Evolutionary conservation across 2,888 invertebrate genomes (phyloP).

Genomic region (Linyphia triangularis): DNA sequence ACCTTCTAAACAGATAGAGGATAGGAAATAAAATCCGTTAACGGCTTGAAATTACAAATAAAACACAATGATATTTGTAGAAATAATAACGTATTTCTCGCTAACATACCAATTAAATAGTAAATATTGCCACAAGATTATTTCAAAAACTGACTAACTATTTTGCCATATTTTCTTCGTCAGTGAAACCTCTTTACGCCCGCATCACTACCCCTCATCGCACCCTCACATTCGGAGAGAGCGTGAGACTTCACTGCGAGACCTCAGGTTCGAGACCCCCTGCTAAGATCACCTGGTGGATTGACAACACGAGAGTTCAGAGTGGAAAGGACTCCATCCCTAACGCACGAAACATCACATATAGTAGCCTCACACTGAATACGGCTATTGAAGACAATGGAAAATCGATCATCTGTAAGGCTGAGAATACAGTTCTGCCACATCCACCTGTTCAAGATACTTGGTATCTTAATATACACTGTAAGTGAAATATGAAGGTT

Average conservation of each 20-base stretch:
- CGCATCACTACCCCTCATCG: conserved; percentile 72
- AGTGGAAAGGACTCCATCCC: conserved; percentile 75
- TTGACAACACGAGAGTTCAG: conserved; percentile 74
- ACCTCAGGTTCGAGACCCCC: conserved; percentile 76
- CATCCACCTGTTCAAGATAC: conserved; percentile 77
- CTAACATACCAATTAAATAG: no score
- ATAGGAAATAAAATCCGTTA: no score
- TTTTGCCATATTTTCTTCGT: not conserved
- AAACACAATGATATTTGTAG: no score
- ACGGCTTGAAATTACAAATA: no score
- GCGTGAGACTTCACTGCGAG: conserved; percentile 75
- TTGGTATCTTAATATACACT: conserved; percentile 77
- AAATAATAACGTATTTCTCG: no score
- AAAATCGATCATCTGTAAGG: conserved; percentile 77
- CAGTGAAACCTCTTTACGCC: conserved; percentile 75
- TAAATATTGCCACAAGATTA: no score
- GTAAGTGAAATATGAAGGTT: no score
- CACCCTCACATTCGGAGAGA: conserved; percentile 74
- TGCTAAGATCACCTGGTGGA: conserved; percentile 76
- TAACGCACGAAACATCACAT: conserved; percentile 76
- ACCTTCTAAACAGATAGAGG: no score
- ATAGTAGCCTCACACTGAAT: conserved; percentile 76
- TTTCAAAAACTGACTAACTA: no score
- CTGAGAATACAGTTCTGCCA: conserved; percentile 77
- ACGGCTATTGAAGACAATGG: conserved; percentile 77